These are phyloP conservation scores for Polymixis flavicincta DNA, from an alignment of 2,888 invertebrate species.

Conservation along the genomic window DNA sequence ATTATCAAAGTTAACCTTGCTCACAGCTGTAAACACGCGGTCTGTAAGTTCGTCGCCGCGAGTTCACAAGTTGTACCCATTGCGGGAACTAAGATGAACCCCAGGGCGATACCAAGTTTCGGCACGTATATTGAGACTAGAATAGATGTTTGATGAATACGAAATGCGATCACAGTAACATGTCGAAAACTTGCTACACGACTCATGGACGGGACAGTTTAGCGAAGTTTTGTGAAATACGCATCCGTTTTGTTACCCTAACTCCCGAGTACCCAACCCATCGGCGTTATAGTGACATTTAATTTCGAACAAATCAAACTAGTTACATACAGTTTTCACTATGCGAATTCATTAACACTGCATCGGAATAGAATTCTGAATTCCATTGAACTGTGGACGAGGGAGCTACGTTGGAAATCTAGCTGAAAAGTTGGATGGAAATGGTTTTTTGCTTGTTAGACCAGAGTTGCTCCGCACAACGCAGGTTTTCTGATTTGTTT, in stretches of 20 bases:
- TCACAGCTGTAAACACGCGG: constrained; percentile 80
- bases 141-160: constrained; percentile 86
- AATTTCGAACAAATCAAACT: constrained; percentile 75
- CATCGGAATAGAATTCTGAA: constrained; percentile 80
- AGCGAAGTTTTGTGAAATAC: constrained; percentile 66
- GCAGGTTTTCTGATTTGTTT: constrained; percentile 76
- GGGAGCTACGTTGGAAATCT: constrained; percentile 79
- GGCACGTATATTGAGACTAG: constrained; percentile 83
- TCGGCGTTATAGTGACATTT: constrained; percentile 63
- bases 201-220: constrained; percentile 65
- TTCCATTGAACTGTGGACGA: constrained; percentile 82
- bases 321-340: constrained; percentile 74
- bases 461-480: constrained; percentile 73
- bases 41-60: constrained; percentile 76
- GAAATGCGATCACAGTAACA: constrained; percentile 77
- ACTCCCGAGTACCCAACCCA: constrained; percentile 35
- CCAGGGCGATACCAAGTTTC: constrained; percentile 82
- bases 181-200: constrained; percentile 71
- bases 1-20: constrained; percentile 75
- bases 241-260: constrained; percentile 56
- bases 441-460: constrained; percentile 80
- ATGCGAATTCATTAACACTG: constrained; percentile 79
- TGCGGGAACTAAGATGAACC: constrained; percentile 85
- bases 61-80: constrained; percentile 82
- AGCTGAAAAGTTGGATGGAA: constrained; percentile 83